phyloP scores from a whole-genome alignment of 1,140 invertebrate genomes.

The Brachionus angularis region DNA sequence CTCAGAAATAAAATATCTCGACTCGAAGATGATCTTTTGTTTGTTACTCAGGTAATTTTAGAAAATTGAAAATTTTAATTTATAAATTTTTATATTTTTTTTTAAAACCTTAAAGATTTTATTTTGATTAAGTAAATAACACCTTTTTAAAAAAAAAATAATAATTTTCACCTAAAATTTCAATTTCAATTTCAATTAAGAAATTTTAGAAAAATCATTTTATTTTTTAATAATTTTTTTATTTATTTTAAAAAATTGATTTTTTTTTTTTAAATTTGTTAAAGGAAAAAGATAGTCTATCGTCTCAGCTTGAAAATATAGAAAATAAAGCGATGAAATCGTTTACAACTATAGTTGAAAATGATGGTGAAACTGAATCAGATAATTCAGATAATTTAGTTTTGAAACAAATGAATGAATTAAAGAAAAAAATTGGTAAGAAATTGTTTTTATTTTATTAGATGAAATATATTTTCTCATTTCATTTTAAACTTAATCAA shows the following conservation, averaged over 20 bases:
- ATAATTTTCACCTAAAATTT: too few species aligned
- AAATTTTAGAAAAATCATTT: too few species aligned
- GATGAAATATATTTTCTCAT: background rate
- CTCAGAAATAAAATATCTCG: slow-evolving; percentile 41
- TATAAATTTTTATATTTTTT: background rate
- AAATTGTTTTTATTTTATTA: background rate
- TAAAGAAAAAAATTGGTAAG: slow-evolving; percentile 39
- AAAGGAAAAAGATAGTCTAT: slow-evolving; percentile 38
- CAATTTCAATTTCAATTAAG: too few species aligned
- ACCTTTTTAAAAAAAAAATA: too few species aligned
- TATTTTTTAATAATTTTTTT: too few species aligned
- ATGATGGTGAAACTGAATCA: background rate
- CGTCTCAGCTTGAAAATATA: slow-evolving; percentile 14
- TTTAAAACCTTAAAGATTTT: too few species aligned
- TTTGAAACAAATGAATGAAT: slow-evolving; percentile 37
- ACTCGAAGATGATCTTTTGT: slow-evolving; percentile 41
- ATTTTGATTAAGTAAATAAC: background rate
- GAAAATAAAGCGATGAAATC: slow-evolving; percentile 32
- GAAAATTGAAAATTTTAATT: background rate
- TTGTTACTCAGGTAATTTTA: slow-evolving; percentile 13
- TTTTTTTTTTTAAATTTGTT: background rate
- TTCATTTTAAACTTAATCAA: too few species aligned
- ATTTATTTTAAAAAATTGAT: background rate
- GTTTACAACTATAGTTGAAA: background rate
- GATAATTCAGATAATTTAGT: background rate